Evolutionary conservation across 2,797 vertebrate genomes (phyloP), one percentile per base, ranked within the genome.

Genomic region (Notolabrus celidotus): DNA sequence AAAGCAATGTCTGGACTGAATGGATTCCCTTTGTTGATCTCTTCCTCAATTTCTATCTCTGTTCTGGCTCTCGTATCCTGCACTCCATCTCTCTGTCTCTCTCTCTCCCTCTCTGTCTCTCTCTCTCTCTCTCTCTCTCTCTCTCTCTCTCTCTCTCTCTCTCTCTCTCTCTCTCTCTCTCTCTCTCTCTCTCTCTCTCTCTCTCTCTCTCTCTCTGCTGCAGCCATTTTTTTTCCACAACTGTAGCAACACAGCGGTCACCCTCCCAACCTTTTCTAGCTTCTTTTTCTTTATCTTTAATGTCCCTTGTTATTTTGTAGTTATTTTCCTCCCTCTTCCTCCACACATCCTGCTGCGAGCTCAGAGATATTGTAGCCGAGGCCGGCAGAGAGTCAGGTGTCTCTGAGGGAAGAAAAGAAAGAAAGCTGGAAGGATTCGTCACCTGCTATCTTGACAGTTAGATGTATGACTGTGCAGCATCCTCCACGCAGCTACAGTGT

Each of bases 1-100:
- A 84, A 80, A 65, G 55, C 71, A 45, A 33, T 78, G 79, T 83
- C 74, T 83, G 82, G 59, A 74, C 81, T 80, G 79, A 86, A 88
- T 83, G 69, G 80, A 86, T 80, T 89, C 76, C 73, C 67, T 89
- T 86, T 89, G 84, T 87, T 83, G 76, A 85, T 84, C 74, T 83
- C 71, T 76, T 82, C 63, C 78, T 84, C 81, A 68, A 60, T 87
- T 82, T 83, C 79, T 74, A 53, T 85, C 81, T 79, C 43, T 57
- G 63, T 55, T 75, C 68, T 72, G 57, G 25, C 42, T 77, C 69
- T 77, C n/a, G 2, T 75, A 85, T 85, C 77, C 61, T 7, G 7
- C 65, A 22, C 65, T 64, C 66, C 53, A 80, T 76, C 70, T 82
- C 68, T 3, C 31, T 33, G 33, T 42, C 39, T 38, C 70, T 74